phyloP scores from a whole-genome alignment of 2,888 invertebrate species.

The Podabrus alpinus region DNA sequence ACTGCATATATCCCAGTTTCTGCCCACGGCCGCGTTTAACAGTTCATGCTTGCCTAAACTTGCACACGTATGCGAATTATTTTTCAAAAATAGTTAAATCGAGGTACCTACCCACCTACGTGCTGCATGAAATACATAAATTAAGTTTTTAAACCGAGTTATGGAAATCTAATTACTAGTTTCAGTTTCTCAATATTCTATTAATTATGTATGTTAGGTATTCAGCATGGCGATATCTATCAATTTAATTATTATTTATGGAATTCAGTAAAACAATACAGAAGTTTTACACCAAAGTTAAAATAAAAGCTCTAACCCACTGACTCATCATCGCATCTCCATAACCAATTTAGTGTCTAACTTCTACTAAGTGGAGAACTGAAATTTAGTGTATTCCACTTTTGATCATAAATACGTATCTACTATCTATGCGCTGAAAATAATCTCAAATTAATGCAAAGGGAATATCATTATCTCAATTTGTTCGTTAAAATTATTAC shows the following conservation, averaged over 20 bases:
- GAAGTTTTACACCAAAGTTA: neutral
- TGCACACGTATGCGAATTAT: slow-evolving; percentile 12
- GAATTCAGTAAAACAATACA: neutral
- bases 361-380: too few relatives aligned
- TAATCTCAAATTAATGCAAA: too few relatives aligned
- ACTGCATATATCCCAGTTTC: slow-evolving; percentile 37
- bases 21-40: slow-evolving; percentile 20
- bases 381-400: too few relatives aligned
- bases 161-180: neutral
- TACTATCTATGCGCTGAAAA: too few relatives aligned
- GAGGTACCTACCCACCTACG: neutral
- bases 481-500: too few relatives aligned
- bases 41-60: slow-evolving; percentile 17
- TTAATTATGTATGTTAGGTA: neutral
- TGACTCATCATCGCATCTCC: neutral
- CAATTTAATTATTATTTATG: neutral
- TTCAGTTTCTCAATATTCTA: neutral
- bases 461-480: too few relatives aligned
- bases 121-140: slow-evolving; percentile 16
- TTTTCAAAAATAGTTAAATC: slow-evolving; percentile 3
- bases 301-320: neutral
- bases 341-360: too few relatives aligned
- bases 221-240: neutral
- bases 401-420: too few relatives aligned
- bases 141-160: neutral